Evolutionary conservation across 1,140 invertebrate species (phyloP).

Genomic region (Drosophila bipectinata): DNA sequence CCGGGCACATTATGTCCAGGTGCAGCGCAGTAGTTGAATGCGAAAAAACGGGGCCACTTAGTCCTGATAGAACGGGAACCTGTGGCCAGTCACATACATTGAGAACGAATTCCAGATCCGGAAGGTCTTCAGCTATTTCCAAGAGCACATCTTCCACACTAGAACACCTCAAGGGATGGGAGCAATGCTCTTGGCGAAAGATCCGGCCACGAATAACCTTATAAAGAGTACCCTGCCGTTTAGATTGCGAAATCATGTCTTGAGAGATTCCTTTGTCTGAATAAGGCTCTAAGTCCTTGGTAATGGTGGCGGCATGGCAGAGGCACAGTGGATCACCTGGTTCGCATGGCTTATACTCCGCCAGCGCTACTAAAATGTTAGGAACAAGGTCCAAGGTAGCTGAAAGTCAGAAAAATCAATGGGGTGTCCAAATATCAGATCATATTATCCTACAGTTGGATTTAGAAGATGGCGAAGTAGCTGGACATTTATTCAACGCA

Average conservation of each 20-base stretch:
- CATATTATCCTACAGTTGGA: not conserved
- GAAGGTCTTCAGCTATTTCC: conserved; percentile 88
- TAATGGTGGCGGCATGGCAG: conserved; percentile 88
- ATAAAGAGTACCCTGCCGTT: conserved; percentile 89
- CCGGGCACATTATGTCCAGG: conserved; percentile 97
- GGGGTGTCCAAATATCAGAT: not conserved
- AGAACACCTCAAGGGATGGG: conserved; percentile 95
- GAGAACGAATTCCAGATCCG: conserved; percentile 94
- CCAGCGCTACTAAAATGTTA: conserved; percentile 68
- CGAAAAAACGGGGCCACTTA: conserved; percentile 91
- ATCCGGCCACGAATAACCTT: conserved; percentile 90
- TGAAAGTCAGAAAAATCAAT: not conserved
- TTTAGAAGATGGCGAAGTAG: not conserved
- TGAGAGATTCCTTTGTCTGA: conserved; percentile 86
- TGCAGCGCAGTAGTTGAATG: conserved; percentile 96
- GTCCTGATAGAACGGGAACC: conserved; percentile 70
- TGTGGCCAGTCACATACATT: conserved; percentile 98
- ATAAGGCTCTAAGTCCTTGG: conserved; percentile 89
- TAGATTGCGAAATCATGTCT: conserved; percentile 86
- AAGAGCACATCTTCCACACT: conserved; percentile 96
- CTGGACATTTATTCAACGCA: conserved; percentile 1
- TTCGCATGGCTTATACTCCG: conserved; percentile 37
- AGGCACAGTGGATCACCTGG: conserved; percentile 84
- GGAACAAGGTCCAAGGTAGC: conserved; percentile 32
- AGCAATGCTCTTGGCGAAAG: conserved; percentile 93